Evolutionary conservation across 2,797 vertebrate genomes (phyloP), one percentile per base, ranked within the genome.

Genomic region (Tenualosa ilisha): DNA sequence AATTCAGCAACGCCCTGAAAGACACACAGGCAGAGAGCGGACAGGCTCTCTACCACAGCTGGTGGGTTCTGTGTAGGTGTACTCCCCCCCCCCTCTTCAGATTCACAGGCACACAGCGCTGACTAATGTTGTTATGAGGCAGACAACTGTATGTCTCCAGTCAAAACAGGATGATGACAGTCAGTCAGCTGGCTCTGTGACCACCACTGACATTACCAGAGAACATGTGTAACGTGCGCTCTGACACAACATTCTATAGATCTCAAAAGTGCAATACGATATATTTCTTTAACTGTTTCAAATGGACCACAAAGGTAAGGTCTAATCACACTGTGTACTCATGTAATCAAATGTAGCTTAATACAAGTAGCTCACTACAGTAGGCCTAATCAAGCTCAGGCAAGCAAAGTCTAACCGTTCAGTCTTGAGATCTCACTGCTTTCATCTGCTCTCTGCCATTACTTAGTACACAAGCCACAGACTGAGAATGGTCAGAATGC

Each of bases 101-200:
- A 17, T 43, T 75, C 68, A 40, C 31, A 75, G 37, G 17, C 12
- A 8, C 31, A 75, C 54, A 56, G 13, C 31, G 17, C 72, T 79
- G 72, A 79, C 37, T 79, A 79, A 79, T 79, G 37, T 37, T 79
- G 40, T 43, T 79, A 79, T 79, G 40, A 79, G 72, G 72, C 17
- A 79, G 37, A 79, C 37, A 79, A 37, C 72, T 79, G 40, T 46
- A 79, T 46, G 37, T 79, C 72, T 79, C 37, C 37, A 79, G 72
- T 79, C 72, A 79, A 43, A 79, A 79, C 40, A 79, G 72, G 37
- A 79, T 79, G 40, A 79, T 79, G 72, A 79, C 40, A 15, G 40
- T 9, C 40, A 46, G 72, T 79, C 72, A 79, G 72, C 72, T 75
- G 37, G 17, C 40, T 79, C 40, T 79, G 17, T 79, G 68, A 46